These are phyloP conservation scores for Oligia fasciuncula DNA, from an alignment of 2,888 invertebrate species.

Conservation along the genomic window DNA sequence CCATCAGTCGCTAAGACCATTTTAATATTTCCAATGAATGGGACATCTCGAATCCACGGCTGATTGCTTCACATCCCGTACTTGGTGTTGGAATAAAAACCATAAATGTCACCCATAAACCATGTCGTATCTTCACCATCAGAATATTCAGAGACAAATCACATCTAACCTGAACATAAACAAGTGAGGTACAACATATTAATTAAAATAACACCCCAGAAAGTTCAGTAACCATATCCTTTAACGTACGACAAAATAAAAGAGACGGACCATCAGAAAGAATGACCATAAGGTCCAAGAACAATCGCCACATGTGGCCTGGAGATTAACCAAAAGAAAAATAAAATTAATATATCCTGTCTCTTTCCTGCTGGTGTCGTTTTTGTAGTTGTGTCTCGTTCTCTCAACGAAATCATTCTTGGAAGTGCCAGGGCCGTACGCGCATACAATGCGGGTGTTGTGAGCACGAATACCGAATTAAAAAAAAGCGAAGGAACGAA, in stretches of 20 bases:
- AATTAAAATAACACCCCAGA: constrained; percentile 87
- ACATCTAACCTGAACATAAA: constrained; percentile 67
- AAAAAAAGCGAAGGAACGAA: constrained; percentile 78
- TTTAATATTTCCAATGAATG: constrained; percentile 49
- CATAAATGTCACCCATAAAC: constrained; percentile 53
- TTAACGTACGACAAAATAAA: constrained; percentile 70
- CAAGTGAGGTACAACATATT: constrained; percentile 79
- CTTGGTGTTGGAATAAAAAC: constrained; percentile 51
- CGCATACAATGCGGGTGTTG: constrained; percentile 88
- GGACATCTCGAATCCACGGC: constrained; percentile 5
- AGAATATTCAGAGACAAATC: constrained; percentile 64
- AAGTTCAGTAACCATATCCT: constrained; percentile 82
- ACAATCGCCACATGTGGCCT: constrained; percentile 90
- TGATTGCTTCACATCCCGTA: constrained; percentile 54
- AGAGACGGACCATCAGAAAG: constrained; percentile 72
- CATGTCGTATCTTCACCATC: constrained; percentile 63
- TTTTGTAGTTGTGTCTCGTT: constrained; percentile 70
- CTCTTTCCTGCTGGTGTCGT: constrained; percentile 67
- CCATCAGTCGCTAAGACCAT: constrained; percentile 14
- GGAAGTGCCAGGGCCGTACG: constrained; percentile 86
- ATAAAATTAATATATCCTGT: constrained; percentile 82
- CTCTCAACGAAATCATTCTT: constrained; percentile 87
- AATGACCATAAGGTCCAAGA: constrained; percentile 89
- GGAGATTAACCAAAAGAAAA: constrained; percentile 88
- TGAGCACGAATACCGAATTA: constrained; percentile 84